Evolutionary conservation across 2,113 vertebrate genomes (phyloP), one percentile per base, ranked within the genome.

Genomic region (Prolemur simus): DNA sequence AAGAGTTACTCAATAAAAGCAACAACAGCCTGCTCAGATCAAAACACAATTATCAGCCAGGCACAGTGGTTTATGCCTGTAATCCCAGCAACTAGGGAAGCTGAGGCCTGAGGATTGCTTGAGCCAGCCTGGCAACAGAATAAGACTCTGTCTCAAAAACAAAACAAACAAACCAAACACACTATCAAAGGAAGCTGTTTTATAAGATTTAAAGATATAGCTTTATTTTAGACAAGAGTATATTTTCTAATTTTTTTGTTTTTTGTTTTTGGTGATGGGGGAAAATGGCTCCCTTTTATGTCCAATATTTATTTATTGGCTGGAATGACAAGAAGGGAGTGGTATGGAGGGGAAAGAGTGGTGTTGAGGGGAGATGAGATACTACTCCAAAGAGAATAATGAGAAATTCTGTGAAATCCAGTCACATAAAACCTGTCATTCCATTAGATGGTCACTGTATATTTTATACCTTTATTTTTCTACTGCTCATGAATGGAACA

Each of bases 161-260:
- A 9, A 60, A 60, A 60, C 58, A 63, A 27, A 63, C 25, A 63
- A 63, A 63, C 58, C 3, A 27, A 63, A 63, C 3, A 63, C 25
- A 63, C 58, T 29, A 25, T 63, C 12, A 63, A 58, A 49, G 7
- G 20, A 56, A 60, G 66, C n/a, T 87, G 32, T 52, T 86, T 93
- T 32, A 3, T 69, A 76, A 81, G 15, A 37, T 80, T 69, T 83
- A 80, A 68, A 27, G 27, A 18, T 89, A 89, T 52, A 90, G 77
- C 21, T 86, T 17, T 23, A 88, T 63, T 85, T 86, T 25, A 77
- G 6, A 27, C 11, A 73, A 66, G 27, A 49, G 6, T n/a, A 6
- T 15, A 66, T 71, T 81, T 60, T 94, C 66, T 78, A 60, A 89
- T 69, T 86, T 96, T 95, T 56, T 56, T 83, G 95, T 93, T 56